phyloP scores from a whole-genome alignment of 2,888 invertebrate genomes.

The Dermolepida albohirtum region DNA sequence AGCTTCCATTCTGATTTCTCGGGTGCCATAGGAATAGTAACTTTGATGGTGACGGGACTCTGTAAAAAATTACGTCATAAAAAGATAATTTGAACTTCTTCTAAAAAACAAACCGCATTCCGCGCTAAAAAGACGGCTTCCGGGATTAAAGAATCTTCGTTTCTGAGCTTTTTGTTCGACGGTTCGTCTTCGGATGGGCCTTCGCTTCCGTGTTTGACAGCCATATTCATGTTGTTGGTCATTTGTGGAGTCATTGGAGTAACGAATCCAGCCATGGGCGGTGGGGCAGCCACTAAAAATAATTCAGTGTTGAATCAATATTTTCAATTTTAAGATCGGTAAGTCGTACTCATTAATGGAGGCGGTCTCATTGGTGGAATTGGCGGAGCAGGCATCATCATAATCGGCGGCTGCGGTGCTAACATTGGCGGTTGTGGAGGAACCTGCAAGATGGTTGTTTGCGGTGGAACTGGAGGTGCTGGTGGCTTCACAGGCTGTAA shows the following conservation, averaged over 20 bases:
- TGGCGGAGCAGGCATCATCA: constrained; percentile 73
- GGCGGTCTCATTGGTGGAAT: constrained; percentile 71
- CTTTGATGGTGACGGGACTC: constrained; percentile 83
- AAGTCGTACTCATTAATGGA: constrained; percentile 72
- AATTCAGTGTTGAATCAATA: constrained; percentile 54
- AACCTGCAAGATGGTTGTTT: constrained; percentile 55
- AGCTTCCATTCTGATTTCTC: constrained; percentile 97
- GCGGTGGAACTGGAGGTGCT: constrained; percentile 57
- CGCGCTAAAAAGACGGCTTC: constrained; percentile 84
- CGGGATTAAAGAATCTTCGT: constrained; percentile 93
- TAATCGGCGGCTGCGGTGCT: constrained; percentile 68
- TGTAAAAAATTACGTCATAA: constrained; percentile 56
- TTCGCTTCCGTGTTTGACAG: constrained; percentile 67
- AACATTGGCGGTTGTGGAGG: constrained; percentile 67
- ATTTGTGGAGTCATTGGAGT: constrained; percentile 61
- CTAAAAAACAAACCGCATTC: constrained; percentile 68
- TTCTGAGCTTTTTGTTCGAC: constrained; percentile 86
- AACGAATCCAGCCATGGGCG: constrained; percentile 66
- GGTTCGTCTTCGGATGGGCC: constrained; percentile 82
- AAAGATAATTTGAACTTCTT: not conserved
- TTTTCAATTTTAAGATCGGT: too few relatives aligned
- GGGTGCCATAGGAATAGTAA: constrained; percentile 83
- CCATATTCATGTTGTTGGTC: constrained; percentile 62
- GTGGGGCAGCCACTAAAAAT: constrained; percentile 65
- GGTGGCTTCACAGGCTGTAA: constrained; percentile 63